Base-by-base conservation (phyloP, 2,888 invertebrate species). In the Sphinx pinastri region DNA sequence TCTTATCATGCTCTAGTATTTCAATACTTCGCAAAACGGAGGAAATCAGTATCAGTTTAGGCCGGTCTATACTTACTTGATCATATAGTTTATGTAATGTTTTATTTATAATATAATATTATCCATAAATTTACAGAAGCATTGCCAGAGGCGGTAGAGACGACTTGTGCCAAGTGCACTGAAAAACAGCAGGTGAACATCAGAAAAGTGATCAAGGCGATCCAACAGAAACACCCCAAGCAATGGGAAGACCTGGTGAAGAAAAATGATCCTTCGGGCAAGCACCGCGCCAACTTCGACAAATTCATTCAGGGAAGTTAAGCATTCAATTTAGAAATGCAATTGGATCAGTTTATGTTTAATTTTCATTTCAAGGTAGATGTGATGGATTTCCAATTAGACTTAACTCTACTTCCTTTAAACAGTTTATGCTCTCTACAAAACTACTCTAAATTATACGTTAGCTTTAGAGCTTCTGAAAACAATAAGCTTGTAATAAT, bases 231-330 rank as follows among this genome's bases (percentile, higher is more conserved):
- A 69, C 95, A 96, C 82, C 94, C 95, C 0, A 94, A 95, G 0
- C 92, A 95, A 82, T 97, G 96, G 96, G 95, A 95, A 3, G 93
- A 95, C 68, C 91, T 97, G 16, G 95, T 96, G 73, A 92, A 90
- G 74, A 97, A 97, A 87, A 97, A 95, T 83, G 97, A 97, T 85
- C 96, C 96, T 13, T 90, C 95, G 0, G 95, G 96, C 69, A 86
- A 94, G 71, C 95, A 96, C 92, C 94, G 95, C 75, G 91, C 83
- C 72, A 95, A 95, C 81, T 97, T 97, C 88, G 94, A 95, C 77
- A 94, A 94, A 75, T 94, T 94, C 82, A 86, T 93, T 75, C 88
- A 89, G 70, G 84, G 80, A 71, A 89, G 86, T 77, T 90, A 90
- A 87, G 73, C 67, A 76, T 70, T 67, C 13, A 16, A 71, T 68